A percentile compares a stretch with the other conserved stretches of the same genome.
Evolutionary conservation across 1,140 invertebrate species (phyloP).

Genomic region (Microplitis demolitor): DNA sequence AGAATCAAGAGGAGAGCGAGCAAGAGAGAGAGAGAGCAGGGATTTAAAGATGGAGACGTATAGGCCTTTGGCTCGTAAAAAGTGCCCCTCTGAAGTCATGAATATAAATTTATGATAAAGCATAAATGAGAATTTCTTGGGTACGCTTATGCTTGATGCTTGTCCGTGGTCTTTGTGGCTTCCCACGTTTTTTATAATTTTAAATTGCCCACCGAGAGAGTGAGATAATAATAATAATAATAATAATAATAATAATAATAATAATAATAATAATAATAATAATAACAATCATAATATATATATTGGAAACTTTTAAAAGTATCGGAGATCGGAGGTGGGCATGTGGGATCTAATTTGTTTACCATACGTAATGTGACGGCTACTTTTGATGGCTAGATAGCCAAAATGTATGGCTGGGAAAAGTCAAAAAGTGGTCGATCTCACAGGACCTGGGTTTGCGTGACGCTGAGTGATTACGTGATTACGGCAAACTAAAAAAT

Average conservation of each 20-base stretch:
- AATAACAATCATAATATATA: neutral
- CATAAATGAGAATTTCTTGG: conserved; percentile 34
- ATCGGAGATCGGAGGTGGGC: neutral
- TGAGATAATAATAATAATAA: neutral
- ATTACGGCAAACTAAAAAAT: conserved; percentile 12
- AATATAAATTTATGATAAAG: conserved; percentile 35
- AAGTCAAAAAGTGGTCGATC: conserved; percentile 11
- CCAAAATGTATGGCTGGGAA: neutral
- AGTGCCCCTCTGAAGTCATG: conserved; percentile 29
- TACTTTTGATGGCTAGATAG: neutral
- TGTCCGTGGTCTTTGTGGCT: conserved; percentile 10
- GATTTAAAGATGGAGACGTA: conserved; percentile 30
- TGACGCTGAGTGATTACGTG: conserved; percentile 28
- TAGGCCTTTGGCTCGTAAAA: conserved; percentile 29
- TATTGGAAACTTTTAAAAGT: neutral
- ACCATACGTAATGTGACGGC: conserved; percentile 14
- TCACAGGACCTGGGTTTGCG: conserved; percentile 13
- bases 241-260: neutral
- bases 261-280: neutral
- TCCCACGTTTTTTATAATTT: conserved; percentile 33
- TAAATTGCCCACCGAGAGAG: conserved; percentile 19
- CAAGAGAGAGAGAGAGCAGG: neutral
- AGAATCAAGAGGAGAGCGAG: neutral
- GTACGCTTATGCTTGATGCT: neutral
- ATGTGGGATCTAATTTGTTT: neutral